Percentiles rank a stretch among this genome's conserved stretches.
These are phyloP conservation scores for Drosophila mercatorum DNA, from an alignment of 2,888 invertebrate species.

Conservation along the genomic window DNA sequence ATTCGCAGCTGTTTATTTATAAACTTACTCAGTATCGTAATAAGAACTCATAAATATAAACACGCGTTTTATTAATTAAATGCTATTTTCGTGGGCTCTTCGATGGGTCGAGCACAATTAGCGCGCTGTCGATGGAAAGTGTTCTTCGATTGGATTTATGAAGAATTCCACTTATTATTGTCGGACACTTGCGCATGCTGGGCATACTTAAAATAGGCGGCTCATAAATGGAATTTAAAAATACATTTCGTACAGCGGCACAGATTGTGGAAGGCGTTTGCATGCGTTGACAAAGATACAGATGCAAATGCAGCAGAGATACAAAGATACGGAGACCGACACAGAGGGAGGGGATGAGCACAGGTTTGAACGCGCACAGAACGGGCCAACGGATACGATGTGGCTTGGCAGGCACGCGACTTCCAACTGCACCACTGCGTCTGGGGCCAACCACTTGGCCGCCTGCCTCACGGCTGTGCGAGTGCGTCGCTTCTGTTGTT, in stretches of 20 bases:
- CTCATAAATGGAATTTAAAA: conserved; percentile 42
- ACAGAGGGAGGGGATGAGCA: conserved; percentile 4
- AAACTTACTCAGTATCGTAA: conserved; percentile 83
- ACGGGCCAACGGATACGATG: conserved; percentile 61
- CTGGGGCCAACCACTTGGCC: conserved; percentile 66
- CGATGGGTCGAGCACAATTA: conserved; percentile 32
- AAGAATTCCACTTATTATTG: conserved; percentile 24
- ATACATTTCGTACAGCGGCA: conserved; percentile 19
- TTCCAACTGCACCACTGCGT: conserved; percentile 68
- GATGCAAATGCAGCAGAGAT: conserved; percentile 20
- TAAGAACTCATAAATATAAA: conserved; percentile 80
- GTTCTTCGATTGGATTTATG: conserved; percentile 26
- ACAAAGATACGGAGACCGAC: background rate
- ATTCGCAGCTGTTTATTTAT: conserved; percentile 45
- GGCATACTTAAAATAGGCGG: conserved; percentile 48
- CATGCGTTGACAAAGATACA: conserved; percentile 35
- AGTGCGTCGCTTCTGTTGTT: conserved; percentile 49
- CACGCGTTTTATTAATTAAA: conserved; percentile 27
- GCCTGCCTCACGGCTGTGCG: conserved; percentile 33
- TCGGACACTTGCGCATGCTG: conserved; percentile 36
- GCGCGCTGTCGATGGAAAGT: conserved; percentile 13
- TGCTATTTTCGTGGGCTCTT: conserved; percentile 6
- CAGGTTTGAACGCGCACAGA: conserved; percentile 39
- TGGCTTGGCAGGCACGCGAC: conserved; percentile 74
- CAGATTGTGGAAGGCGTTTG: conserved; percentile 14